Conservation (phyloP, 2,888 invertebrate species). For the Pristionchus exspectatus region DNA sequence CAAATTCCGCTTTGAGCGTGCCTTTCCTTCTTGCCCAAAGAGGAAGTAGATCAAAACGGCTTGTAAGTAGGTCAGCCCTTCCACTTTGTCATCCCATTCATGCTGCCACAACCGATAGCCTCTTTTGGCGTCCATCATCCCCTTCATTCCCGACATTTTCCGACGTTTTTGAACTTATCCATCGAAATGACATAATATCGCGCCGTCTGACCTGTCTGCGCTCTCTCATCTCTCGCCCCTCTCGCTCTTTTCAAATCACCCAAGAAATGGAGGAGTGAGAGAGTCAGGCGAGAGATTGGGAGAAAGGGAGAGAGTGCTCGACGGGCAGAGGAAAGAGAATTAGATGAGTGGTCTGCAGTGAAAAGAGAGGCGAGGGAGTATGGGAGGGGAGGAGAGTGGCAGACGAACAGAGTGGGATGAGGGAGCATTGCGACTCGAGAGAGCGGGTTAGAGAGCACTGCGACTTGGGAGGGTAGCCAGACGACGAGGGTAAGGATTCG, state of each 20-base stretch:
- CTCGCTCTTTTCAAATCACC: slow-evolving; percentile 52
- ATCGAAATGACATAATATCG: not conserved
- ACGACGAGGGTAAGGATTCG: not conserved
- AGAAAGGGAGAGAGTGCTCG: slow-evolving; percentile 25
- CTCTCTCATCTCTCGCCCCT: slow-evolving; percentile 24
- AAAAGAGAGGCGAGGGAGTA: slow-evolving; percentile 22
- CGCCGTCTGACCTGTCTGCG: slow-evolving; percentile 23
- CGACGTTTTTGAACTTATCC: not conserved
- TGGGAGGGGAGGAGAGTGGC: not conserved
- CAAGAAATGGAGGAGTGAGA: slow-evolving; percentile 46
- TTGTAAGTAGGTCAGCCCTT: not conserved
- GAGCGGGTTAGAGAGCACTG: not conserved
- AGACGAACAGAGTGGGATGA: not conserved
- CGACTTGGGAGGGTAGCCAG: slow-evolving; percentile 27
- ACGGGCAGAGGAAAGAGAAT: slow-evolving; percentile 25
- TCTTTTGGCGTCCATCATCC: not conserved
- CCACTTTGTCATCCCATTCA: not conserved
- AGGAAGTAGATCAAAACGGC: not conserved
- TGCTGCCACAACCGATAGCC: not conserved
- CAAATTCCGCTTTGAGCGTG: not conserved
- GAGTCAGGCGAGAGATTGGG: not conserved
- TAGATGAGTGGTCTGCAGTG: slow-evolving; percentile 47
- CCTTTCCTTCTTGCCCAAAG: not conserved
- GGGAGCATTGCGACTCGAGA: slow-evolving; percentile 8
- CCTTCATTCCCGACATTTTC: not conserved